Evolutionary conservation across 2,888 invertebrate species (phyloP).

Genomic region (Didymodactylos carnosus): DNA sequence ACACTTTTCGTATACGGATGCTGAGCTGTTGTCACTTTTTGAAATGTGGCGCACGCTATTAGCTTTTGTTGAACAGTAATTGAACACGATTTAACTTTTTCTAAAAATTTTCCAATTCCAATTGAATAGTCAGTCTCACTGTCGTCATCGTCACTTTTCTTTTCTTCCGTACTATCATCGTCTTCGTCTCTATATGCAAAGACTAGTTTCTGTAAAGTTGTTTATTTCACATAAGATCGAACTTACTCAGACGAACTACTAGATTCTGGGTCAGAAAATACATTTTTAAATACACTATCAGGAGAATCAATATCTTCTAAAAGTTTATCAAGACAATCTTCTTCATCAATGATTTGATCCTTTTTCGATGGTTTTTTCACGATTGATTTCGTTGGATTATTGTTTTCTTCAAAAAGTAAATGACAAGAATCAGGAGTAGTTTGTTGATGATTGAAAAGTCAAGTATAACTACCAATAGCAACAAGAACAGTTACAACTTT

Average conservation of each 20-base stretch:
- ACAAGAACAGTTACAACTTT: constrained; percentile 6
- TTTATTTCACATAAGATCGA: background rate
- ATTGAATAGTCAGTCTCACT: background rate
- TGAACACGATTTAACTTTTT: background rate
- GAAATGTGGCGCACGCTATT: constrained; percentile 1
- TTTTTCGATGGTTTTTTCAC: too few relatives aligned
- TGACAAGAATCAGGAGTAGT: too few relatives aligned
- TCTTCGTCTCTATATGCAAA: background rate
- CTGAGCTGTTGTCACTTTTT: background rate
- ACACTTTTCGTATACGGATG: background rate
- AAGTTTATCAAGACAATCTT: constrained; percentile 4
- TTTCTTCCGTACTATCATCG: background rate
- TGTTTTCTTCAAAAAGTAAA: too few relatives aligned
- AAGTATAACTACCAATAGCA: background rate
- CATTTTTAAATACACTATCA: background rate
- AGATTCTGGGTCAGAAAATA: background rate
- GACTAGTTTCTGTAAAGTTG: too few relatives aligned
- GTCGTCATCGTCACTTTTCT: background rate
- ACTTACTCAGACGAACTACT: background rate
- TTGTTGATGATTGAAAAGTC: too few relatives aligned
- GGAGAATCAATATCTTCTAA: background rate
- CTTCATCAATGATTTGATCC: background rate
- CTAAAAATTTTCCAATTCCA: constrained; percentile 6
- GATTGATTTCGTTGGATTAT: too few relatives aligned
- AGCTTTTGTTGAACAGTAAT: background rate